Evolutionary conservation across 2,797 vertebrate species (phyloP).

Genomic region (Martes flavigula): DNA sequence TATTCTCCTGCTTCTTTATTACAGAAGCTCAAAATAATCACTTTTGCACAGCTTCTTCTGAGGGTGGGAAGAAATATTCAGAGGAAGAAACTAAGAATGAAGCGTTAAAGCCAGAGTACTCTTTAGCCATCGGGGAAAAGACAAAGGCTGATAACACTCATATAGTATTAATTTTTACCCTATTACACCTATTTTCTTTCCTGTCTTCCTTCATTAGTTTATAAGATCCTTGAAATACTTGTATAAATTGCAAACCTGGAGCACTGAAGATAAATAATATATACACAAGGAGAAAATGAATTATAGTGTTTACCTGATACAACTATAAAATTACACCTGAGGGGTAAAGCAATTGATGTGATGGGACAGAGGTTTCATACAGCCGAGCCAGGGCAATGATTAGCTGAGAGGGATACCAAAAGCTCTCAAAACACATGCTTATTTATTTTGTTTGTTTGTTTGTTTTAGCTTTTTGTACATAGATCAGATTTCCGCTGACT

Average conservation of each 20-base stretch:
- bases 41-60: not conserved
- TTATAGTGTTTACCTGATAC: not conserved
- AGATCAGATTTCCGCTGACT: not conserved
- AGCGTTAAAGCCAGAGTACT: not conserved
- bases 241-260: not conserved
- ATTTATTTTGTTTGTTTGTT: not conserved
- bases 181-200: not conserved
- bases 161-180: not conserved
- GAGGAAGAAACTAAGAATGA: not conserved
- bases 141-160: not conserved
- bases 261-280: not conserved
- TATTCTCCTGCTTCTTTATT: not conserved
- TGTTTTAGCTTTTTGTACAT: not conserved
- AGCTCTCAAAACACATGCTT: not conserved
- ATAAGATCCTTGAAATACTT: not conserved
- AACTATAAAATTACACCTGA: not conserved
- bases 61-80: not conserved
- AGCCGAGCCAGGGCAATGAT: not conserved
- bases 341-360: not conserved
- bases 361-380: not conserved
- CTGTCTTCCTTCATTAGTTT: not conserved
- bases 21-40: not conserved
- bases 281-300: not conserved
- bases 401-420: not conserved
- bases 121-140: not conserved